Evolutionary conservation across 1,140 invertebrate genomes (phyloP).

Genomic region (Akabosia matsudoensis): DNA sequence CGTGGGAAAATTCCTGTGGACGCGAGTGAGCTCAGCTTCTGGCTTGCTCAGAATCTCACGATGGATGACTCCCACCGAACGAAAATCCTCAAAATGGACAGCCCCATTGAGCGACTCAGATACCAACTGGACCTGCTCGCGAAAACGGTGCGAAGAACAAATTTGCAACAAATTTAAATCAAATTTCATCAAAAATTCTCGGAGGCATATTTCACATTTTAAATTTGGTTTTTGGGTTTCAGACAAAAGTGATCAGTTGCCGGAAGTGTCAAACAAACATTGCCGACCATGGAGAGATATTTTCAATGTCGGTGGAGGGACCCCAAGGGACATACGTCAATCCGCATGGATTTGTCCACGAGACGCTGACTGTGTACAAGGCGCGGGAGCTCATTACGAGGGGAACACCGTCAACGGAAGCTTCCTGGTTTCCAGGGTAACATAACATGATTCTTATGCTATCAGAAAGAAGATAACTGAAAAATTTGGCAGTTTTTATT

Average conservation of each 20-base stretch:
- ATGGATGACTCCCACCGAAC: constrained; percentile 61
- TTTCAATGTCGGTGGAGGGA: constrained; percentile 77
- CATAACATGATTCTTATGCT: constrained; percentile 4
- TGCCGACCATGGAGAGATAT: constrained; percentile 66
- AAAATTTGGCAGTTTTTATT: too few relatives aligned
- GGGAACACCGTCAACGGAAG: constrained; percentile 62
- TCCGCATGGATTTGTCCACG: constrained; percentile 72
- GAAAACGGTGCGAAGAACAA: constrained; percentile 55
- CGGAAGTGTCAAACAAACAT: constrained; percentile 61
- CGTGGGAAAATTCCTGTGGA: constrained; percentile 58
- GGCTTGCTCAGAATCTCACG: constrained; percentile 71
- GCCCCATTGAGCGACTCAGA: constrained; percentile 65
- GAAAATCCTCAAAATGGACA: constrained; percentile 61
- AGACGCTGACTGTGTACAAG: constrained; percentile 71
- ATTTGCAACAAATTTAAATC: too few relatives aligned
- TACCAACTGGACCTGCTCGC: constrained; percentile 61
- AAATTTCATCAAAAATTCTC: not conserved
- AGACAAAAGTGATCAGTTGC: constrained; percentile 66
- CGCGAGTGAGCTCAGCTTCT: constrained; percentile 69
- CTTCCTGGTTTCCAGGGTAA: constrained; percentile 82
- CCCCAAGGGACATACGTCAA: constrained; percentile 79
- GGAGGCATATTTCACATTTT: too few relatives aligned
- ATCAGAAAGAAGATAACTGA: too few relatives aligned
- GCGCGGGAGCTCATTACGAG: constrained; percentile 61
- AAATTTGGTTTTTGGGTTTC: constrained; percentile 38